Conservation (phyloP, 1,140 invertebrate genomes). For the Archivesica marissinica region DNA sequence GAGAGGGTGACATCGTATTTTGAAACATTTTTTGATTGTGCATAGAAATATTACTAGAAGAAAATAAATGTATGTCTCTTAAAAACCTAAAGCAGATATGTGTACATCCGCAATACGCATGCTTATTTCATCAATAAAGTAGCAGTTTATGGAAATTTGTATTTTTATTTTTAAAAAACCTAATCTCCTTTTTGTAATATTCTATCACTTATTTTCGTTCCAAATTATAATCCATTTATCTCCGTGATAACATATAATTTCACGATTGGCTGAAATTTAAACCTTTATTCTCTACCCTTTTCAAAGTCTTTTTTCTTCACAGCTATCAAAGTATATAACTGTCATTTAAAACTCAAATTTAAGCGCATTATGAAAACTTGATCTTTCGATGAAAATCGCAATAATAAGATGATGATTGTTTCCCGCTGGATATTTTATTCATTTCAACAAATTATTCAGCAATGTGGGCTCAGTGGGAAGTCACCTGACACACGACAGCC, state of each 20-base stretch:
- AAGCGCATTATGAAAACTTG: slow-evolving; percentile 54
- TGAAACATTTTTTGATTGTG: slow-evolving; percentile 70
- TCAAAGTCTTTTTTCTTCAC: slow-evolving; percentile 16
- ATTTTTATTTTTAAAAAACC: too few species aligned
- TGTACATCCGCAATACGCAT: not conserved
- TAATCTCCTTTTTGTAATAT: not conserved
- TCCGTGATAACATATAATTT: not conserved
- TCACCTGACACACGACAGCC: slow-evolving; percentile 61
- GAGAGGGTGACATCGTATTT: slow-evolving; percentile 74
- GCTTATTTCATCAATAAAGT: too few species aligned
- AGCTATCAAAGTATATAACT: slow-evolving; percentile 47
- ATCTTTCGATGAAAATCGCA: slow-evolving; percentile 59
- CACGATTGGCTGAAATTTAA: not conserved
- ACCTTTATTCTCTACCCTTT: not conserved
- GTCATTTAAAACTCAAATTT: slow-evolving; percentile 64
- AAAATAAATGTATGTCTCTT: not conserved
- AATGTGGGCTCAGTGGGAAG: slow-evolving; percentile 44
- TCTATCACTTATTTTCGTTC: not conserved
- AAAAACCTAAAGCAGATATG: not conserved
- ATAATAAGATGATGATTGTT: slow-evolving; percentile 53
- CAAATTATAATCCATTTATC: slow-evolving; percentile 8
- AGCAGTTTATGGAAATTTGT: too few species aligned
- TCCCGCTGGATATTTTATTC: slow-evolving; percentile 63
- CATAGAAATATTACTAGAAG: not conserved
- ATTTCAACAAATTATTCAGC: slow-evolving; percentile 58